Evolutionary conservation across 1,140 invertebrate genomes (phyloP), one percentile per base, ranked within the genome.

Genomic region (Bombus fervidus): DNA sequence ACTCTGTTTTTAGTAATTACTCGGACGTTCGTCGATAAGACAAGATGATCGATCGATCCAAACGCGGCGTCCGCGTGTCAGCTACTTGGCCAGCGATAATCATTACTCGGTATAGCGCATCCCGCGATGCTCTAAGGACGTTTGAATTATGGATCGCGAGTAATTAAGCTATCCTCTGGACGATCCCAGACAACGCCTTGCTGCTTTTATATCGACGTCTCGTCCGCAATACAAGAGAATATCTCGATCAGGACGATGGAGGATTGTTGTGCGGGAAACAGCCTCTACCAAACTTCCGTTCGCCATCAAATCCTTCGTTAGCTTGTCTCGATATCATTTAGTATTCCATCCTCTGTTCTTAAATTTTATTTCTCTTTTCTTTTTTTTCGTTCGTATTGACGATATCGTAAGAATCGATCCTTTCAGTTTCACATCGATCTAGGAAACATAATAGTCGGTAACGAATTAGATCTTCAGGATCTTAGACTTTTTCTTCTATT

Each of bases 11-110:
- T 74, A 81, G 83, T 80, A 85, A 62, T 86, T 83, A 84, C 79
- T 83, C 77, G 59, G 59, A n/a, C 41, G 62, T 37, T 75, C 74
- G 81, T 34, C 41, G 64, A 68, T 68, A 43, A 41, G 83, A 69
- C 83, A 69, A 85, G 64, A 87, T 87, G 86, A 88, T 88, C 71
- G 64, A 83, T 86, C 81, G 81, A 84, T 82, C 69, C 59, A 74
- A 15, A 37, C 64, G 72, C 59, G 31, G 69, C 81, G 69, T 71
- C 68, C 57, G 80, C 69, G 53, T 47, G 83, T 81, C 78, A 81
- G 78, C 66, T 66, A 64, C 71, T 77, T 74, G 77, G 18, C 34
- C 74, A 57, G 71, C 84, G 83, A 66, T 86, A 66, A 73, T 83
- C 86, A 76, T 88, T 88, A 87, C 76, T 83, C 85, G 72, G 62